Conservation (phyloP, 2,888 invertebrate species). For the Hirtodrosophila confusa region DNA sequence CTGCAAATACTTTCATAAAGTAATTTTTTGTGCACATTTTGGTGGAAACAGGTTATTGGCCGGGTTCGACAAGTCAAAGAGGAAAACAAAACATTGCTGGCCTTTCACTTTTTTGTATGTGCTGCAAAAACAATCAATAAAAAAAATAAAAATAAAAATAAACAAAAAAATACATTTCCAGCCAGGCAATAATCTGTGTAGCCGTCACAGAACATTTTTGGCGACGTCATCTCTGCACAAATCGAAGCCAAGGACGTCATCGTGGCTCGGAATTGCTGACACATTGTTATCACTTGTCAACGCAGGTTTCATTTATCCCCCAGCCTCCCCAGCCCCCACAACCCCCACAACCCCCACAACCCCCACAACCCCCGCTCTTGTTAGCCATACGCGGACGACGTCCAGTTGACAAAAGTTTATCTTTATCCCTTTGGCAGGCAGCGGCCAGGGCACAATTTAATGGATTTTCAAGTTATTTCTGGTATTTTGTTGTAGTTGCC, state of each 20-base stretch:
- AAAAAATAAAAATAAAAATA: conserved; percentile 22
- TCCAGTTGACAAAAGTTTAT: conserved; percentile 65
- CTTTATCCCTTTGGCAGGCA: conserved; percentile 61
- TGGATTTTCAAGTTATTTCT: conserved; percentile 79
- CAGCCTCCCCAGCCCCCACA: neutral
- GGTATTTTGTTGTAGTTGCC: conserved; percentile 75
- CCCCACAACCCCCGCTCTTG: too few species aligned
- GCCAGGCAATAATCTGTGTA: conserved; percentile 18
- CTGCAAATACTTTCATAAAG: conserved; percentile 38
- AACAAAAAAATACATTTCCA: conserved; percentile 14
- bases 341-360: too few species aligned
- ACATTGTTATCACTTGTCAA: conserved; percentile 80
- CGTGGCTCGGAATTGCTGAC: conserved; percentile 50
- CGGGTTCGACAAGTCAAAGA: conserved; percentile 51
- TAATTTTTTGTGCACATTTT: conserved; percentile 50
- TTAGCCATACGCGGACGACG: neutral
- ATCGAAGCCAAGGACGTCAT: conserved; percentile 70
- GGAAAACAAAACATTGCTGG: conserved; percentile 31
- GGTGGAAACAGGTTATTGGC: conserved; percentile 58
- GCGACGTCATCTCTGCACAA: conserved; percentile 48
- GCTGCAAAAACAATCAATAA: conserved; percentile 22
- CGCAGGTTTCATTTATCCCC: conserved; percentile 36
- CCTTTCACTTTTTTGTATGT: conserved; percentile 65
- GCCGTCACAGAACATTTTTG: conserved; percentile 43
- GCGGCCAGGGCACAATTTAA: conserved; percentile 61